Evolutionary conservation across 2,113 vertebrate species (phyloP), one percentile per base, ranked within the genome.

Genomic region (Myotis davidii): DNA sequence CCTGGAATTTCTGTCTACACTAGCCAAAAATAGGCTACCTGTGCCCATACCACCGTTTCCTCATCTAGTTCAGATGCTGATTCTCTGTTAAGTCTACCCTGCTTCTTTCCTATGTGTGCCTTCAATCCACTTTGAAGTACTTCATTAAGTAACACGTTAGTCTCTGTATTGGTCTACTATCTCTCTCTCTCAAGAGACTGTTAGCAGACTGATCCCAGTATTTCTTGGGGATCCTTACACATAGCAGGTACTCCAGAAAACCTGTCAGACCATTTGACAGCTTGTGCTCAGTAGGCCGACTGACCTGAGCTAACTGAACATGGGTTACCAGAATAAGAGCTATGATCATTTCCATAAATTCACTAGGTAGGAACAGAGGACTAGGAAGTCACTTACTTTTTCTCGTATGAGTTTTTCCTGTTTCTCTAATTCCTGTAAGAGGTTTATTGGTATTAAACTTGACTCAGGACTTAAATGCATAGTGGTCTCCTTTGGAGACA

Each of bases 201-300:
- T 10, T 65, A 23, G 39, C 77, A 17, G 32, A 77, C 39, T 78
- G 11, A n/a, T 79, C 3, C 61, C 45, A 83, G 14, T 64, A 52
- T 83, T 89, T 85, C 34, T 34, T 25, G 59, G 23, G 13, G 16
- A 37, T 87, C 29, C 23, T 54, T 72, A 72, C 2, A 11, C 32
- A 23, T 76, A 82, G 18, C 37, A 76, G 29, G 74, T 73, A 54
- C 13, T 89, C 20, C 9, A 32, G 84, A 92, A 94, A 90, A 88
- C 56, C 82, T 76, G 34, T 86, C 25, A 42, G 52, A 61, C 34
- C 59, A 11, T 59, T 17, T 69, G 69, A 67, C 39, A 52, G 14
- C 39, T 56, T 92, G 6, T 77, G 27, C 32, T 89, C 42, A 34
- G n/a, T 64, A 27, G 59, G 18, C n/a, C 34, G 1, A 16, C 11